These are phyloP conservation scores for Conger conger DNA, from an alignment of 2,113 vertebrate species.

Conservation along the genomic window DNA sequence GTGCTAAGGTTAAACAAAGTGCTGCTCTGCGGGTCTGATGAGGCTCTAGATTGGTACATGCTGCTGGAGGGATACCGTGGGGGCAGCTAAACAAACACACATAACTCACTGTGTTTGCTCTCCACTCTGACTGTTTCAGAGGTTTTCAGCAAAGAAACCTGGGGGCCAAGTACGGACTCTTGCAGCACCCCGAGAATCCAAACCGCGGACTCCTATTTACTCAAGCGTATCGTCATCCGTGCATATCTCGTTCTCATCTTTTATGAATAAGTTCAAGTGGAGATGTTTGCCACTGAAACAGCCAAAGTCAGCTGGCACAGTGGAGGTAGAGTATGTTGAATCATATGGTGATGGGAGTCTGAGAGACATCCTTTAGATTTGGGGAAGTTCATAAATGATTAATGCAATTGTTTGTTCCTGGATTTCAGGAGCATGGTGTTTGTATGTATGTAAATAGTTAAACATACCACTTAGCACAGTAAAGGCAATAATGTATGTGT, in stretches of 20 bases:
- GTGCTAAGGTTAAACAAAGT: conserved; percentile 25
- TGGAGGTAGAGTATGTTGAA: neutral
- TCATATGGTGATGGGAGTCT: neutral
- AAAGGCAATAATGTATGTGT: too few relatives aligned
- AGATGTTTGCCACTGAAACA: neutral
- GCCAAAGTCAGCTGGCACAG: neutral
- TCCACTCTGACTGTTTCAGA: neutral
- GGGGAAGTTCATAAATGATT: neutral
- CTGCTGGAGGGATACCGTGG: neutral
- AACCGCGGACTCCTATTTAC: neutral
- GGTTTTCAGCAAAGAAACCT: neutral
- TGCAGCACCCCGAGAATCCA: neutral
- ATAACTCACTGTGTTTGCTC: neutral
- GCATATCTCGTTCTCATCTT: neutral
- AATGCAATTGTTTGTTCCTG: neutral
- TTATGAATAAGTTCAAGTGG: neutral
- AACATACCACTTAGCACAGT: too few relatives aligned
- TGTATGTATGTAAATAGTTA: neutral
- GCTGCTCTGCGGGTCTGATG: neutral
- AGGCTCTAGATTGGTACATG: neutral
- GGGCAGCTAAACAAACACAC: neutral
- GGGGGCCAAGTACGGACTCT: neutral
- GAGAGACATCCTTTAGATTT: neutral
- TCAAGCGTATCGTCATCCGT: neutral
- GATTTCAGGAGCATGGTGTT: neutral